Evolutionary conservation across 2,888 invertebrate genomes (phyloP).

Genomic region (Antheraea yamamai): DNA sequence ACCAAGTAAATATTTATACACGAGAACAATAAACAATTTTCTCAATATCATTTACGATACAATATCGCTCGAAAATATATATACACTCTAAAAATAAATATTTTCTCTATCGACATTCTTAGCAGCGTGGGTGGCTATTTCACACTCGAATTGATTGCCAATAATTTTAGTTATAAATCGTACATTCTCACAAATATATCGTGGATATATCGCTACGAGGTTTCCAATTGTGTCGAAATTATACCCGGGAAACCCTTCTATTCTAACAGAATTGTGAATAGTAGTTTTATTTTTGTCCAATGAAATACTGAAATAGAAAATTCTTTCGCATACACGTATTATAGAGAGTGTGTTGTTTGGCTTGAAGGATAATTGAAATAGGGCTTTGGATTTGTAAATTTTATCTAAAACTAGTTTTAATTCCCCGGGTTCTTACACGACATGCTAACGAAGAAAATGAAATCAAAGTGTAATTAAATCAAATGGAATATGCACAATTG

Average conservation of each 20-base stretch:
- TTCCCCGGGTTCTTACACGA: too few relatives aligned
- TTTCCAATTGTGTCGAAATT: slow-evolving; percentile 9
- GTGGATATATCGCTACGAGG: not conserved
- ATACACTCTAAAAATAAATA: slow-evolving; percentile 5
- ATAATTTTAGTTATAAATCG: slow-evolving; percentile 7
- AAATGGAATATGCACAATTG: too few relatives aligned
- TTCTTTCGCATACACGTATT: not conserved
- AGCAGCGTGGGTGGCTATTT: not conserved
- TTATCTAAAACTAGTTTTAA: too few relatives aligned
- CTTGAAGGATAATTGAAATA: not conserved
- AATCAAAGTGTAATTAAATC: too few relatives aligned
- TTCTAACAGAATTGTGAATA: not conserved
- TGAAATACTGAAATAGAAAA: not conserved
- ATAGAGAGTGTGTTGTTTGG: not conserved
- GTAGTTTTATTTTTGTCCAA: not conserved
- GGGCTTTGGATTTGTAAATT: too few relatives aligned
- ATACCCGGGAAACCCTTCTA: not conserved
- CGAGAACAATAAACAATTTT: not conserved
- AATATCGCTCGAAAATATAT: not conserved
- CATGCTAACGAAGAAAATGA: too few relatives aligned
- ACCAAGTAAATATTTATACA: not conserved
- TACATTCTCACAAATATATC: not conserved
- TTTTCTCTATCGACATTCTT: not conserved
- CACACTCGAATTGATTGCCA: not conserved
- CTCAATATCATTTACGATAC: not conserved